These are phyloP conservation scores for Pagrus major DNA, from an alignment of 2,113 vertebrate species.

Conservation along the genomic window DNA sequence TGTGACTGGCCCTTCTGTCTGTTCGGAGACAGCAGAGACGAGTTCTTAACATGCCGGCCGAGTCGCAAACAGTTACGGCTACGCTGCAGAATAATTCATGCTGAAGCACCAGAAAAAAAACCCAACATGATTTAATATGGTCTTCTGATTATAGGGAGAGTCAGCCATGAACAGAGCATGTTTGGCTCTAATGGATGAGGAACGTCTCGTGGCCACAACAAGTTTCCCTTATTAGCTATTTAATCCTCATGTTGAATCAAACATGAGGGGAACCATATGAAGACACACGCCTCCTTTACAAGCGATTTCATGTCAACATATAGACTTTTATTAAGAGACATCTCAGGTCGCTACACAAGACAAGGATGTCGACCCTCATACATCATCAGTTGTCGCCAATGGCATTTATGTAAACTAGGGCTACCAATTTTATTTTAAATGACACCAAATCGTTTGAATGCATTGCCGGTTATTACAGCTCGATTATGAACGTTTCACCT, in stretches of 20 bases:
- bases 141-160: slow-evolving; percentile 51
- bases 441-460: no score
- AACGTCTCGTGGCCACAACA: no score
- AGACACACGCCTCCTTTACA: neutral
- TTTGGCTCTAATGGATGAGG: slow-evolving; percentile 25
- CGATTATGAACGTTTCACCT: no score
- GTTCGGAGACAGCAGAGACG: slow-evolving; percentile 17
- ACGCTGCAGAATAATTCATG: slow-evolving; percentile 61
- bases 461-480: no score
- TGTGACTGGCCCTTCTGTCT: slow-evolving; percentile 40
- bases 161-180: slow-evolving; percentile 9
- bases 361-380: no score
- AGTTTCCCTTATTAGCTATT: neutral
- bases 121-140: slow-evolving; percentile 63
- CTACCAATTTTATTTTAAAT: no score
- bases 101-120: slow-evolving; percentile 58
- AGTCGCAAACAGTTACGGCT: slow-evolving; percentile 23
- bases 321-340: neutral
- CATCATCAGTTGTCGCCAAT: no score
- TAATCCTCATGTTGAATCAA: no score
- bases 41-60: slow-evolving; percentile 23
- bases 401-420: no score
- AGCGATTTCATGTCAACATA: neutral
- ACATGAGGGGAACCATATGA: no score
- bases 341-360: no score